These are phyloP conservation scores for Holcopasites calliopsidis DNA, from an alignment of 1,140 invertebrate species.

Conservation along the genomic window DNA sequence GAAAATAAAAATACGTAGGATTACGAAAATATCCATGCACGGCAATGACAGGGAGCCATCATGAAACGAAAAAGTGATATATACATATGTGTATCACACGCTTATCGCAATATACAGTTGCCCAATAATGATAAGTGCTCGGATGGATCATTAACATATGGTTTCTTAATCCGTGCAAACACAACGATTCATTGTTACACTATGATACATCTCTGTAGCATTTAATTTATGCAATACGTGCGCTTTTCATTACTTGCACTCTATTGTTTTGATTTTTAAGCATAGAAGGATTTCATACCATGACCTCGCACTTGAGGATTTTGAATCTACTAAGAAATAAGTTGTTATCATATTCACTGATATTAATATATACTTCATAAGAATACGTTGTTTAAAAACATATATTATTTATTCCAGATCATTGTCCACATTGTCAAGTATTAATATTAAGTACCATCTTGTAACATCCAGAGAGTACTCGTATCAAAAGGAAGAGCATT, in stretches of 20 bases:
- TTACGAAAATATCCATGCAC: slow-evolving; percentile 21
- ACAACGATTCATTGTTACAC: neutral
- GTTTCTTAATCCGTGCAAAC: neutral
- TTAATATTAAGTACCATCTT: neutral
- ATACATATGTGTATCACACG: neutral
- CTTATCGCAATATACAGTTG: neutral
- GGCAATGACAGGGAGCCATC: slow-evolving; percentile 31
- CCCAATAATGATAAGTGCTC: neutral
- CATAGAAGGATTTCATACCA: neutral
- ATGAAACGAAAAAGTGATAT: neutral
- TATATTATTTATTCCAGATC: slow-evolving; percentile 36
- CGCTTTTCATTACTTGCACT: neutral
- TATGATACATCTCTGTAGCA: neutral
- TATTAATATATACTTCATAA: neutral
- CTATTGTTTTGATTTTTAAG: neutral
- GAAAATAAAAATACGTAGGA: neutral
- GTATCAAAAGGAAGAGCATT: neutral
- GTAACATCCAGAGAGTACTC: neutral
- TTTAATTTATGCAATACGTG: neutral
- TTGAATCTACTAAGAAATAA: slow-evolving; percentile 6
- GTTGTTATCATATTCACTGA: slow-evolving; percentile 1
- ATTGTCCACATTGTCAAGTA: neutral
- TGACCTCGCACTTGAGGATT: neutral
- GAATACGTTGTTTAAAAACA: neutral
- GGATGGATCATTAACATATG: neutral